Conservation (phyloP, 2,797 vertebrate genomes). For the Coccyzus lansbergi region DNA sequence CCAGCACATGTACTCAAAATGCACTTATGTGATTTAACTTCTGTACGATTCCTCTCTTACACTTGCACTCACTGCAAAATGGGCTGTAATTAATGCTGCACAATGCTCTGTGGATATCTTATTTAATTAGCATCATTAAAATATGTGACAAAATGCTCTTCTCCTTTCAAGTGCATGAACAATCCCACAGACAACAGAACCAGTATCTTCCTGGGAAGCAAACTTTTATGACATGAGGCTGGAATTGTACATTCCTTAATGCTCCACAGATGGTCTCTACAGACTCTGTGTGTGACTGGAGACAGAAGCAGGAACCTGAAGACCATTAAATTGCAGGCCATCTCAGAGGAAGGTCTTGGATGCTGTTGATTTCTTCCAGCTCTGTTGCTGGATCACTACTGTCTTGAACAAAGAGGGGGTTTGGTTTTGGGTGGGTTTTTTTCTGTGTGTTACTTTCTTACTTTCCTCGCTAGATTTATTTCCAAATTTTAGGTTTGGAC, state of each 20-base stretch:
- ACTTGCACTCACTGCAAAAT: background rate
- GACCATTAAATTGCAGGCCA: background rate
- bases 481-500: background rate
- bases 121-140: background rate
- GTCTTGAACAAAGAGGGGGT: background rate
- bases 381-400: background rate
- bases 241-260: background rate
- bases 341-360: background rate
- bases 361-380: background rate
- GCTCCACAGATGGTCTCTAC: background rate
- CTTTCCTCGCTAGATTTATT: background rate
- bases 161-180: background rate
- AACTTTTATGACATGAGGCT: background rate
- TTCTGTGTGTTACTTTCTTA: background rate
- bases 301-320: background rate
- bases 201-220: slow-evolving; percentile 7
- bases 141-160: background rate
- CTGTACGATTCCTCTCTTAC: background rate
- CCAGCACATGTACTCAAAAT: background rate
- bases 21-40: slow-evolving; percentile 1
- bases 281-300: background rate
- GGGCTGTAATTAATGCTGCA: slow-evolving; percentile 33
- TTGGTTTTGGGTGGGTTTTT: too few species aligned
- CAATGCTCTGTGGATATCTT: slow-evolving; percentile 9
- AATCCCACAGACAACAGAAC: background rate